phyloP scores from a whole-genome alignment of 2,113 vertebrate genomes.

The Morone saxatilis region DNA sequence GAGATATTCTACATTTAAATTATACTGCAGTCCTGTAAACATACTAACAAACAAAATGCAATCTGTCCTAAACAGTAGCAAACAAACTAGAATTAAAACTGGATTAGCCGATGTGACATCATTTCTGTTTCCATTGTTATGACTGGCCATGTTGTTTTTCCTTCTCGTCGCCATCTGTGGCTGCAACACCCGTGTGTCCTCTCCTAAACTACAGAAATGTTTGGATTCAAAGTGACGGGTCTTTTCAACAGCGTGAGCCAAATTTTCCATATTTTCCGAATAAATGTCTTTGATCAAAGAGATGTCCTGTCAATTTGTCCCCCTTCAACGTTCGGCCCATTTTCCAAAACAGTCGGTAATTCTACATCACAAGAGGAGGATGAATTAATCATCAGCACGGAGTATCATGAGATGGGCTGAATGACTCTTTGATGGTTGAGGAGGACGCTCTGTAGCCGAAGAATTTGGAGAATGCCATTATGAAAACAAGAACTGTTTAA shows the following conservation, averaged over 20 bases:
- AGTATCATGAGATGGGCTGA: neutral
- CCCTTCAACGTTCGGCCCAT: neutral
- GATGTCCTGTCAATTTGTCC: constrained; percentile 13
- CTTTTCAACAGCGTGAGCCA: neutral
- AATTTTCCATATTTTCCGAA: constrained; percentile 31
- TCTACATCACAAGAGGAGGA: neutral
- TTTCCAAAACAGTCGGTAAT: constrained; percentile 16
- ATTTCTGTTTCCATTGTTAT: constrained; percentile 28
- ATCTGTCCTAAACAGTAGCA: neutral
- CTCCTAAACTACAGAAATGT: neutral
- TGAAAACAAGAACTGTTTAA: neutral
- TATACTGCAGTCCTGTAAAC: neutral
- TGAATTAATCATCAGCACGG: constrained; percentile 30
- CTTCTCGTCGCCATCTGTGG: constrained; percentile 4
- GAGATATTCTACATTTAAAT: neutral
- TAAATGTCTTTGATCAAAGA: constrained; percentile 40
- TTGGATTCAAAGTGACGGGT: neutral
- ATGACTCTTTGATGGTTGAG: neutral
- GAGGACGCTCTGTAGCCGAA: neutral
- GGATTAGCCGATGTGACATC: neutral
- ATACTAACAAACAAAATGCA: neutral
- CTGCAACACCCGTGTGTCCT: neutral
- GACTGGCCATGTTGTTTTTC: constrained; percentile 14
- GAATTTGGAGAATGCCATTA: constrained; percentile 1
- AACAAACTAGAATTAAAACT: neutral